phyloP scores from a whole-genome alignment of 1,140 invertebrate species.

The Pachypeltis micranthus region DNA sequence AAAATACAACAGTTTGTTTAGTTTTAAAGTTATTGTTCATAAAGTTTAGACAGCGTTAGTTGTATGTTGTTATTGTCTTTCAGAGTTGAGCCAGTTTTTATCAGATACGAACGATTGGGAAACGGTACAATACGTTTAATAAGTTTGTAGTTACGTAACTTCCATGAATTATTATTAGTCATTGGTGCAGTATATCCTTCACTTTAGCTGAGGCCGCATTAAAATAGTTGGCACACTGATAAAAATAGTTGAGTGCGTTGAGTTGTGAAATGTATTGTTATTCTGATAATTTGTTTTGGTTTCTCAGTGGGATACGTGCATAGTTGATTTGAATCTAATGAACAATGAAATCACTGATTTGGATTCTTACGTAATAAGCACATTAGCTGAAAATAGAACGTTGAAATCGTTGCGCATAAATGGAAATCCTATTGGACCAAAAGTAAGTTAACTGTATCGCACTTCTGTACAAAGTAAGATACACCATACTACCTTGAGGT shows the following conservation, averaged over 20 bases:
- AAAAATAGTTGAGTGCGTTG: too few species aligned
- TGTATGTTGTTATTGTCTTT: too few species aligned
- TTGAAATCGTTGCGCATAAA: conserved; percentile 12
- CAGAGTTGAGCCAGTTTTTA: too few species aligned
- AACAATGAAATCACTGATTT: conserved; percentile 1
- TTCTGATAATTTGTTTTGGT: neutral
- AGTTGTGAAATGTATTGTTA: neutral
- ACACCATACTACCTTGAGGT: too few species aligned
- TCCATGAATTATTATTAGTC: too few species aligned
- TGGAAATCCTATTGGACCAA: neutral
- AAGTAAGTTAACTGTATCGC: neutral
- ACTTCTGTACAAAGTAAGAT: too few species aligned
- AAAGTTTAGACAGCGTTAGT: too few species aligned
- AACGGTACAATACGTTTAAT: too few species aligned
- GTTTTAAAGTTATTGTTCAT: too few species aligned
- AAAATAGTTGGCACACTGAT: neutral
- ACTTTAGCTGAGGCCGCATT: neutral
- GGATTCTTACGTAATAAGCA: neutral
- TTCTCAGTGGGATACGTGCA: neutral
- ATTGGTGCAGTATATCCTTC: neutral
- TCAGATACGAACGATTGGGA: too few species aligned
- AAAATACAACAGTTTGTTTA: too few species aligned
- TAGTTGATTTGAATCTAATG: conserved; percentile 5
- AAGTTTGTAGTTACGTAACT: too few species aligned
- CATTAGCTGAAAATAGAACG: neutral